phyloP scores from a whole-genome alignment of 2,113 vertebrate species.

The Scopus umbretta region DNA sequence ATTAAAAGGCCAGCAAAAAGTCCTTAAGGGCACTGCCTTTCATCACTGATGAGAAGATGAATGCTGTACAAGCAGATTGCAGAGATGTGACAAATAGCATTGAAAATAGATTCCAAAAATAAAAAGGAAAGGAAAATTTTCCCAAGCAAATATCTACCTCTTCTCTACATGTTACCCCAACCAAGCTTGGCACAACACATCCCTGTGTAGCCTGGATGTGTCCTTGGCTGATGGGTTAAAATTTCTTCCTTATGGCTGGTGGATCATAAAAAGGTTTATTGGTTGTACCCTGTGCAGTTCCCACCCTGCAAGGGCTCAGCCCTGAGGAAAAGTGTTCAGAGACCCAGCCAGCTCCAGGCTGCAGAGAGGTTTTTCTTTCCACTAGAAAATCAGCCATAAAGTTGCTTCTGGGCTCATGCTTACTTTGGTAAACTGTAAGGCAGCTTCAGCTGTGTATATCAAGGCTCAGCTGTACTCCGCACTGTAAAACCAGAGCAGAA shows the following conservation, averaged over 20 bases:
- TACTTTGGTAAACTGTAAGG: not conserved
- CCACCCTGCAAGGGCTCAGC: not conserved
- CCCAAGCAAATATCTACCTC: not conserved
- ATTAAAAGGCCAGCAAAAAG: constrained; percentile 9
- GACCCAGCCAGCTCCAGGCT: not conserved
- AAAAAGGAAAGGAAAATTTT: not conserved
- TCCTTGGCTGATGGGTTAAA: not conserved
- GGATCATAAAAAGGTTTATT: not conserved
- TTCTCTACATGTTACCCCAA: not conserved
- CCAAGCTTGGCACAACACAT: not conserved
- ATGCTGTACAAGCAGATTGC: not conserved
- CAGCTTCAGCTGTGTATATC: not conserved
- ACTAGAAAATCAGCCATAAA: not conserved
- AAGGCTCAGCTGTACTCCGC: not conserved
- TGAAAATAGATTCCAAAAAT: not conserved
- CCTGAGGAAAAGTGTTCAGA: not conserved
- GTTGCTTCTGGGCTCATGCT: not conserved
- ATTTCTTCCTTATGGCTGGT: not conserved
- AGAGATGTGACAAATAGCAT: not conserved
- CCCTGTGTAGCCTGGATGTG: not conserved
- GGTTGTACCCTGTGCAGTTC: not conserved
- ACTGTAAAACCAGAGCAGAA: not conserved
- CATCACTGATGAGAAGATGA: not conserved
- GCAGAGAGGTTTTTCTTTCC: not conserved
- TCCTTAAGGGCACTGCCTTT: not conserved